phyloP scores from a whole-genome alignment of 2,113 vertebrate species.

The Guaruba guarouba region DNA sequence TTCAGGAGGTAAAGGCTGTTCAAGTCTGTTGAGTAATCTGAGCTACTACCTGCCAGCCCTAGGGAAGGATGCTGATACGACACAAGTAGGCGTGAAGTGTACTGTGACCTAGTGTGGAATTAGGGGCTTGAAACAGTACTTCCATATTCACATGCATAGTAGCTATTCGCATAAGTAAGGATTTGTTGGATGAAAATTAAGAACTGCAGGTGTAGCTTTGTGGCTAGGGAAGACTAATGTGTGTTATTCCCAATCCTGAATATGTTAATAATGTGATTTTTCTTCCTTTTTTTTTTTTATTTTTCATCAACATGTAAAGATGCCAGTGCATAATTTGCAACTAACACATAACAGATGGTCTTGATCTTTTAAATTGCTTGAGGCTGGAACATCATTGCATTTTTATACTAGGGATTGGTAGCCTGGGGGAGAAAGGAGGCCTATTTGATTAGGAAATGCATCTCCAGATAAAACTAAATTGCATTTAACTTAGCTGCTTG shows the following conservation, averaged over 20 bases:
- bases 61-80: fast-evolving
- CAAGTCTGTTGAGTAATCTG: not conserved
- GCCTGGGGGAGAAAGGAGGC: not conserved
- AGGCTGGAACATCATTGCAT: not conserved
- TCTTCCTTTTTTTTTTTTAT: not conserved
- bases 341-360: not conserved
- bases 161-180: not conserved
- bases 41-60: not conserved
- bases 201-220: not conserved
- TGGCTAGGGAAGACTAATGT: not conserved
- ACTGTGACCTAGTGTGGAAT: not conserved
- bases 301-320: not conserved
- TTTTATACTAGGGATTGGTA: not conserved
- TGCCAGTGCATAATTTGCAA: not conserved
- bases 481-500: not conserved
- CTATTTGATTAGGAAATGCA: not conserved
- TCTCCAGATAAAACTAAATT: not conserved
- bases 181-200: not conserved
- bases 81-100: not conserved
- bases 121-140: not conserved
- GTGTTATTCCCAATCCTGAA: not conserved
- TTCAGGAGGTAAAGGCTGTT: not conserved
- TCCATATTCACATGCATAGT: not conserved
- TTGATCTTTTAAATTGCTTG: not conserved
- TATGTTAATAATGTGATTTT: not conserved